Percentiles rank a stretch among this genome's conserved stretches.
These are phyloP conservation scores for Hemiprocne comata DNA, from an alignment of 2,113 vertebrate species.

Conservation along the genomic window DNA sequence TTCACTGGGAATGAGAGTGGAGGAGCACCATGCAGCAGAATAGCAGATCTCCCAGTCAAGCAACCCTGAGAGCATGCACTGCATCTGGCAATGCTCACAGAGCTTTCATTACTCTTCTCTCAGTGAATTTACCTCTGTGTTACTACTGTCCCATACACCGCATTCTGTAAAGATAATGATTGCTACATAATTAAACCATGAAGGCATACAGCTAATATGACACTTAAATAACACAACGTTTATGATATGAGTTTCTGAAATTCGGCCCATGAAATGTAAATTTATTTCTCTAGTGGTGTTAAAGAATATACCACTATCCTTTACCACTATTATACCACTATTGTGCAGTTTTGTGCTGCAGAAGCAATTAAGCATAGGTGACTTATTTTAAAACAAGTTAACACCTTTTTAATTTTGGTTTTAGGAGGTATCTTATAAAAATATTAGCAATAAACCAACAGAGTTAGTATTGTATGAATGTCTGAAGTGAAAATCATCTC, in stretches of 20 bases:
- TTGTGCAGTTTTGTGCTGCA: background rate
- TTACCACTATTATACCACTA: too few species aligned
- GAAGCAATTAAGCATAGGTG: background rate
- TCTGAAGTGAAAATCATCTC: background rate
- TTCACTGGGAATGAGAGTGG: background rate
- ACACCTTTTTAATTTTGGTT: background rate
- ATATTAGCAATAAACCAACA: background rate
- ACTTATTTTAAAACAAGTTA: background rate
- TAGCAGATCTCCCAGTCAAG: background rate
- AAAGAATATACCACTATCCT: background rate
- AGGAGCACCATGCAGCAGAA: background rate
- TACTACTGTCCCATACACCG: background rate
- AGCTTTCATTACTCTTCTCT: background rate
- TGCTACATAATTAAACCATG: background rate
- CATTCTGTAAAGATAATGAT: background rate
- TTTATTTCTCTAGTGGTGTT: background rate
- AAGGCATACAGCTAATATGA: background rate
- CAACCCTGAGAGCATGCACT: background rate
- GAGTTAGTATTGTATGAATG: background rate
- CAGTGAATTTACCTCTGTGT: background rate
- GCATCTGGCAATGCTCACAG: background rate
- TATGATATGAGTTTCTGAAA: background rate
- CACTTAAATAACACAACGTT: background rate
- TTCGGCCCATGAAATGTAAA: background rate
- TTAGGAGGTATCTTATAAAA: background rate